Conservation (phyloP, 2,113 vertebrate species). For the Scophthalmus maximus region DNA sequence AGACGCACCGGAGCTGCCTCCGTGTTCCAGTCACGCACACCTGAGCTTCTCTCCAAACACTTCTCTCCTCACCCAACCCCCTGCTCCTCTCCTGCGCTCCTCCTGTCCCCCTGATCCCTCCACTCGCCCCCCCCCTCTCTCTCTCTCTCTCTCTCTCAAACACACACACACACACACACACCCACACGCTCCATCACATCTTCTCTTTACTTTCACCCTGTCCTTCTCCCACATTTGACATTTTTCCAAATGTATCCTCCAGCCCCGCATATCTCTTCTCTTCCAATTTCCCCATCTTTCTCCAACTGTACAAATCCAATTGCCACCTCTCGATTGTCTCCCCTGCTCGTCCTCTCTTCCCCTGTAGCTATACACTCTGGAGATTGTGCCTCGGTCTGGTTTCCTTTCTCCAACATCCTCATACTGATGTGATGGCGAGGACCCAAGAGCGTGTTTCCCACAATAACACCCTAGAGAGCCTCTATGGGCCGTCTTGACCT, state of each 20-base stretch:
- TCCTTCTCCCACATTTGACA: too few species aligned
- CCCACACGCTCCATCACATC: neutral
- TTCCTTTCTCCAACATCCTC: too few species aligned
- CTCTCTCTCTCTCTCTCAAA: neutral
- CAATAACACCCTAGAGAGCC: too few species aligned
- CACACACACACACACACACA: neutral
- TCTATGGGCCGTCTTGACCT: too few species aligned
- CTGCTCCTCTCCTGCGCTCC: constrained; percentile 24
- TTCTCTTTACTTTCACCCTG: neutral
- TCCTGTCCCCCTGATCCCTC: constrained; percentile 14
- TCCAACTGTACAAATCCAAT: too few species aligned
- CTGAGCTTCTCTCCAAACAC: constrained; percentile 75
- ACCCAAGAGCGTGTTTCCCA: too few species aligned
- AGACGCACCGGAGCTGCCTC: constrained; percentile 57
- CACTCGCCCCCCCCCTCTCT: neutral
- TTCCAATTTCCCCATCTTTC: too few species aligned
- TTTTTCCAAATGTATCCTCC: neutral
- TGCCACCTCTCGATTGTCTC: too few species aligned
- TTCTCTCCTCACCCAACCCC: constrained; percentile 61
- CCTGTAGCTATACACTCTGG: too few species aligned
- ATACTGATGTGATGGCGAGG: too few species aligned
- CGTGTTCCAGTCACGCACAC: constrained; percentile 83
- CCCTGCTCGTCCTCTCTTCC: too few species aligned
- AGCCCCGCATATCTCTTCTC: neutral
- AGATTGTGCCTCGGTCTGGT: too few species aligned